Conservation (phyloP, 2,888 invertebrate genomes). For the Psylliodes chrysocephalus region DNA sequence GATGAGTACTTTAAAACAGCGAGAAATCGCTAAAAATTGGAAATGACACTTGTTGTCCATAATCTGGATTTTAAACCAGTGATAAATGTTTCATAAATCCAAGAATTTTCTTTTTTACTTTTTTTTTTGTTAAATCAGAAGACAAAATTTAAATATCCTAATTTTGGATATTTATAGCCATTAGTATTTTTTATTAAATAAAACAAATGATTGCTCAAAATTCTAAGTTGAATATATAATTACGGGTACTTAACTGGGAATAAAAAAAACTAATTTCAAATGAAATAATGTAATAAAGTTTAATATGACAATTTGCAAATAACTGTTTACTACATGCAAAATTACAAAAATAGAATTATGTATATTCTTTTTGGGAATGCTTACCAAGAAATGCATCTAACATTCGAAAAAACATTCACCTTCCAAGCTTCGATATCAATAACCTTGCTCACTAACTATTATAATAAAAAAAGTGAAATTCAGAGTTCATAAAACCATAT, state of each 20-base stretch:
- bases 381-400: slow-evolving; percentile 37
- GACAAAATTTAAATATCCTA: too few relatives aligned
- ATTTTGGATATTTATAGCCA: too few relatives aligned
- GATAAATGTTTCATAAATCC: too few relatives aligned
- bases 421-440: slow-evolving; percentile 28
- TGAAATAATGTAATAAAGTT: slow-evolving; percentile 29
- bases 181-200: too few relatives aligned
- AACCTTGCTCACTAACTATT: slow-evolving; percentile 19
- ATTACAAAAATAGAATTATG: slow-evolving; percentile 42
- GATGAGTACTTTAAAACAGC: too few relatives aligned
- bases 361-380: slow-evolving; percentile 38
- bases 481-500: slow-evolving; percentile 1
- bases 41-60: too few relatives aligned
- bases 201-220: too few relatives aligned
- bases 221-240: too few relatives aligned
- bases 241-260: neutral
- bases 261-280: slow-evolving; percentile 3
- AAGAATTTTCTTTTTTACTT: too few relatives aligned
- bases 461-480: slow-evolving; percentile 21
- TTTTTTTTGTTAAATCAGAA: too few relatives aligned
- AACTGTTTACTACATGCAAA: slow-evolving; percentile 39
- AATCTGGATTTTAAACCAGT: too few relatives aligned
- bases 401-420: slow-evolving; percentile 32
- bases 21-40: too few relatives aligned
- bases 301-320: slow-evolving; percentile 36